These are phyloP conservation scores for Isotomurus palustris DNA, from an alignment of 2,888 invertebrate genomes.

Conservation along the genomic window DNA sequence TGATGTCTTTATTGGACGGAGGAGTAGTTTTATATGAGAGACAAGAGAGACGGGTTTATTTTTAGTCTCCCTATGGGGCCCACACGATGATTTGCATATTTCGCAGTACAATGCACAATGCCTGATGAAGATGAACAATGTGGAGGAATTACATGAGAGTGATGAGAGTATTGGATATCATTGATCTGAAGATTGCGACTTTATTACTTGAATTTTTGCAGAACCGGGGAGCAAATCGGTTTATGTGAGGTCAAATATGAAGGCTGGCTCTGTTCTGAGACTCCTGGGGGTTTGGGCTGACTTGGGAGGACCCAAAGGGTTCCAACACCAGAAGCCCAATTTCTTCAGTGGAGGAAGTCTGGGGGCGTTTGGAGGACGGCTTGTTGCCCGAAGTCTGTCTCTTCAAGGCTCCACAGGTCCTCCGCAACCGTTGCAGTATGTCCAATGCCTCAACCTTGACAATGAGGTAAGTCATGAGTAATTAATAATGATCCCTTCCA, in stretches of 20 bases:
- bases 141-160: too few relatives aligned
- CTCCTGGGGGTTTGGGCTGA: slow-evolving; percentile 71
- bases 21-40: too few relatives aligned
- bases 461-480: slow-evolving; percentile 64
- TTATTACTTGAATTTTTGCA: slow-evolving; percentile 18
- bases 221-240: slow-evolving; percentile 47
- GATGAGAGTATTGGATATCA: neutral
- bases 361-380: slow-evolving; percentile 43
- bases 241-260: slow-evolving; percentile 66
- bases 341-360: slow-evolving; percentile 42
- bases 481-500: too few relatives aligned
- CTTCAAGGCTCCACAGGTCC: slow-evolving; percentile 28
- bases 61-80: slow-evolving; percentile 1
- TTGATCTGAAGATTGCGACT: too few relatives aligned
- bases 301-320: slow-evolving; percentile 51
- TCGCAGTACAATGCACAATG: too few relatives aligned
- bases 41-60: too few relatives aligned
- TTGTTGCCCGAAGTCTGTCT: slow-evolving; percentile 39
- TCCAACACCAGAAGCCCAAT: slow-evolving; percentile 22
- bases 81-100: slow-evolving; percentile 11
- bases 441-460: slow-evolving; percentile 68
- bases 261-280: slow-evolving; percentile 67
- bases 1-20: slow-evolving; percentile 7
- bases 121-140: too few relatives aligned
- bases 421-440: slow-evolving; percentile 57